Percentiles rank a stretch among this genome's conserved stretches.
These are phyloP conservation scores for Gallinago media DNA, from an alignment of 2,113 vertebrate genomes.

Conservation along the genomic window DNA sequence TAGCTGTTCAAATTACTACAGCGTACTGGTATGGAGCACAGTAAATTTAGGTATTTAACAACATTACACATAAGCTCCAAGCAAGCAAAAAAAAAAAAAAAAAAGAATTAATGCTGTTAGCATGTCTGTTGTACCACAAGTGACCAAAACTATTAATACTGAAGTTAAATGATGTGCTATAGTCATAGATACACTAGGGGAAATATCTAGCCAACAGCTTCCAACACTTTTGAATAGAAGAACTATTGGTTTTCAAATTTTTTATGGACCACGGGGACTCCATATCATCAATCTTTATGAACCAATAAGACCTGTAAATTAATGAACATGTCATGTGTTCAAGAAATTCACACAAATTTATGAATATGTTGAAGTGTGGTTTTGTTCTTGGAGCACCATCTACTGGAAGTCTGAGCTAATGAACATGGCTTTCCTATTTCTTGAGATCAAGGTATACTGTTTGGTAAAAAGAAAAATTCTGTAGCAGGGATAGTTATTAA, in stretches of 20 bases:
- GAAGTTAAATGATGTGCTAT: neutral
- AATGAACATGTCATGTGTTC: neutral
- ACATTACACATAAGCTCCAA: neutral
- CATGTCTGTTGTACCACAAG: neutral
- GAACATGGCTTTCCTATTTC: neutral
- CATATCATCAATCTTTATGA: neutral
- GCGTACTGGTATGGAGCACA: neutral
- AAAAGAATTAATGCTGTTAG: neutral
- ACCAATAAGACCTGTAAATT: neutral
- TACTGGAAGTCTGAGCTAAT: slow-evolving; percentile 44
- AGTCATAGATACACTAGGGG: too few species aligned
- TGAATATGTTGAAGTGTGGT: neutral
- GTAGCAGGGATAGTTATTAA: neutral
- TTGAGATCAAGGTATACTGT: neutral
- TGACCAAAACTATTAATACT: neutral
- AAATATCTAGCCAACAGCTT: neutral
- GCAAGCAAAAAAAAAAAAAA: neutral
- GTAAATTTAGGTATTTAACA: neutral
- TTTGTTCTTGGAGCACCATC: slow-evolving; percentile 70
- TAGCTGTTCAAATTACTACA: neutral
- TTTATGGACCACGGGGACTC: neutral
- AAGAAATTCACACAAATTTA: neutral
- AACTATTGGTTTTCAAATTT: neutral
- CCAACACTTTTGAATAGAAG: neutral
- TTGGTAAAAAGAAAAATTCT: neutral